A percentile compares a stretch with the other conserved stretches of the same genome.
Evolutionary conservation across 2,888 invertebrate genomes (phyloP).

Genomic region (Cistogaster globosa): DNA sequence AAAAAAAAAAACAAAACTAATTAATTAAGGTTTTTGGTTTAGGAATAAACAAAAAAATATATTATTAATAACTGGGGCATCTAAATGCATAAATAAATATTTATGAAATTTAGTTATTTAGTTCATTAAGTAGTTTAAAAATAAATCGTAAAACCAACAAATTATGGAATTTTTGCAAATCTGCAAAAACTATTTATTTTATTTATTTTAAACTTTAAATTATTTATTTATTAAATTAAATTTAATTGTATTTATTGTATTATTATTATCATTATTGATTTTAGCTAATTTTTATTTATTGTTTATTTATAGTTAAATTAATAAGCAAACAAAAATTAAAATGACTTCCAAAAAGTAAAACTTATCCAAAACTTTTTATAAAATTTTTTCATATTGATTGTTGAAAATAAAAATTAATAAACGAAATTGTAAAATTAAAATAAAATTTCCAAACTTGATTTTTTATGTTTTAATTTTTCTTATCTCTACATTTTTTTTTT

Average conservation of each 20-base stretch:
- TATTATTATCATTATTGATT: conserved; percentile 75
- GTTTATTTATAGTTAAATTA: conserved; percentile 64
- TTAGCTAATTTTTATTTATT: conserved; percentile 69
- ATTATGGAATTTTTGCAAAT: conserved; percentile 48
- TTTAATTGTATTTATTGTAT: conserved; percentile 42
- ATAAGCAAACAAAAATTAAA: conserved; percentile 51
- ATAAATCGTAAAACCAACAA: conserved; percentile 2
- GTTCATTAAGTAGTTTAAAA: conserved; percentile 77
- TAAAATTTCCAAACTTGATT: background rate
- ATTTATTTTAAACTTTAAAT: conserved; percentile 62
- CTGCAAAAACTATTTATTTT: conserved; percentile 60
- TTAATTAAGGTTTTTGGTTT: conserved; percentile 66
- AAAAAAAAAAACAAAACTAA: conserved; percentile 18
- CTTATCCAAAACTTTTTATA: conserved; percentile 47
- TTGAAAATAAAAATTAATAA: conserved; percentile 43
- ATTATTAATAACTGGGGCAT: conserved; percentile 52
- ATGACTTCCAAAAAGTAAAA: conserved; percentile 30
- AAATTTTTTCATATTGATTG: conserved; percentile 44
- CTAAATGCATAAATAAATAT: conserved; percentile 20
- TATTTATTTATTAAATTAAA: conserved; percentile 61
- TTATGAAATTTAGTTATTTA: conserved; percentile 65
- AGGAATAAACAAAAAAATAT: conserved; percentile 37
- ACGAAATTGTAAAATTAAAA: conserved; percentile 53
- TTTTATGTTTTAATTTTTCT: too few species aligned
- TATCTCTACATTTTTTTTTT: too few species aligned